Evolutionary conservation across 2,797 vertebrate species (phyloP).

Genomic region (Notamacropus eugenii): DNA sequence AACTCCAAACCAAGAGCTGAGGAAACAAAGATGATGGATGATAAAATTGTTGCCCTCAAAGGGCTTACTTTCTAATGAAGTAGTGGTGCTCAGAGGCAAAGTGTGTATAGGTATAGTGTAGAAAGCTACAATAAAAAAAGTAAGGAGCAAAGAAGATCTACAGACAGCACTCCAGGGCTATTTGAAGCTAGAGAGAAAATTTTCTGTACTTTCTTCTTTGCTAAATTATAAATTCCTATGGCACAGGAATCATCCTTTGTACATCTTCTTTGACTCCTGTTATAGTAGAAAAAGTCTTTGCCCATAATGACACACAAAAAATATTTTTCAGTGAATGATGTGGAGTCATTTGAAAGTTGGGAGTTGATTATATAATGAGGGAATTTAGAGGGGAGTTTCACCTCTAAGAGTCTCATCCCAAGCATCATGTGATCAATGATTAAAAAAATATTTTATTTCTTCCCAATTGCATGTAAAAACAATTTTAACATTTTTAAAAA

Average conservation of each 20-base stretch:
- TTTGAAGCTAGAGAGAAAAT: background rate
- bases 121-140: too few relatives aligned
- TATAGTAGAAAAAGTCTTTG: background rate
- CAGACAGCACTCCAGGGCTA: background rate
- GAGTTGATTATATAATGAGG: background rate
- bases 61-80: background rate
- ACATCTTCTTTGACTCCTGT: background rate
- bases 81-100: background rate
- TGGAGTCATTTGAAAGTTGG: background rate
- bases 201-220: background rate
- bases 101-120: background rate
- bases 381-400: background rate
- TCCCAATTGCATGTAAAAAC: too few relatives aligned
- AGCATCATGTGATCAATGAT: background rate
- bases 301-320: background rate
- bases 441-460: too few relatives aligned
- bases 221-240: background rate
- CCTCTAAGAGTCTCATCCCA: background rate
- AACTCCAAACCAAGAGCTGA: background rate
- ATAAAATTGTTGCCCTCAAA: background rate
- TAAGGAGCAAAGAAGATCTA: background rate
- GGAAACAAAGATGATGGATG: background rate
- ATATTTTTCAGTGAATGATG: background rate
- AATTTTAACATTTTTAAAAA: too few relatives aligned
- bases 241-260: background rate